phyloP scores from a whole-genome alignment of 2,888 invertebrate species.

The Tortricodes alternella region DNA sequence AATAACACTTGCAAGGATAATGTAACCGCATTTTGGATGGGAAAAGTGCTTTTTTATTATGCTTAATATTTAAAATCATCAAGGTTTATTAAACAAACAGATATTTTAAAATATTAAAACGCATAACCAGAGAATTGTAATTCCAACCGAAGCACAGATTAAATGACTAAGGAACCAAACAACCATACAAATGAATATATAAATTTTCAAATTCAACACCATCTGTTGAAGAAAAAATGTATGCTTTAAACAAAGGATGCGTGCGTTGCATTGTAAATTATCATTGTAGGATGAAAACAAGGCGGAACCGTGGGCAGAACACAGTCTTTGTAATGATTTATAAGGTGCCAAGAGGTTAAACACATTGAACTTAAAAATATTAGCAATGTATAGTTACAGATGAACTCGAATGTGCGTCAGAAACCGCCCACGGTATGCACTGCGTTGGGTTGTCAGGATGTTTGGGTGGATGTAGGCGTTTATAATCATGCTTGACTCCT shows the following conservation, averaged over 20 bases:
- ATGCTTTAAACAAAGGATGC: background rate
- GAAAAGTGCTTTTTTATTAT: too few relatives aligned
- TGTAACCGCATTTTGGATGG: too few relatives aligned
- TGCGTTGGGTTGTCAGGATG: background rate
- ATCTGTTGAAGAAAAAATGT: background rate
- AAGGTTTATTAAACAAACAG: too few relatives aligned
- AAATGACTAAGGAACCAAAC: too few relatives aligned
- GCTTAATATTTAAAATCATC: too few relatives aligned
- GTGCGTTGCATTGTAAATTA: background rate
- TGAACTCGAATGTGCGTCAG: background rate
- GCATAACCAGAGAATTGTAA: too few relatives aligned
- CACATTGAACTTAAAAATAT: background rate
- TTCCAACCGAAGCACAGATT: too few relatives aligned
- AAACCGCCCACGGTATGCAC: constrained; percentile 3
- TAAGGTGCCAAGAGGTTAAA: background rate
- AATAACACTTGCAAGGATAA: too few relatives aligned
- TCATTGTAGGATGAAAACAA: background rate
- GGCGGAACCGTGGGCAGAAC: background rate
- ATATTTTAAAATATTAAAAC: too few relatives aligned
- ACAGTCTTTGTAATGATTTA: background rate
- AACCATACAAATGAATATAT: background rate
- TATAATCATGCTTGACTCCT: too few relatives aligned
- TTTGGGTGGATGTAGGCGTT: background rate
- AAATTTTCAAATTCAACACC: background rate
- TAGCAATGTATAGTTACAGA: background rate